Base-by-base conservation (phyloP, 2,888 invertebrate species). In the Vesta saturnalis region DNA sequence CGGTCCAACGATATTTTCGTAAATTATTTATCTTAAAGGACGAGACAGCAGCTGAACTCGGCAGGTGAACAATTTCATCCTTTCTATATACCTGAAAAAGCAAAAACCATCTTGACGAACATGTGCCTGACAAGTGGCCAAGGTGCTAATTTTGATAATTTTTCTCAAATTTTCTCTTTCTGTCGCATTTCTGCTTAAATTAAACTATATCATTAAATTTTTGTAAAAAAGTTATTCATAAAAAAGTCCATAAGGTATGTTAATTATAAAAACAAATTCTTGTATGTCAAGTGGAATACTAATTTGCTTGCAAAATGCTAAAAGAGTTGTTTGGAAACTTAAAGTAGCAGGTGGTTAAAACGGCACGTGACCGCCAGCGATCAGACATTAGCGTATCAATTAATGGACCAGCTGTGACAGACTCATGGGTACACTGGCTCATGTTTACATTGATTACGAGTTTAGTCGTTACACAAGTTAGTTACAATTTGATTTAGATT, bases 401-500 rank as follows among this genome's bases (percentile, higher is more conserved):
- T 79, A 80, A 78, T 80, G 79, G 77, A 79, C 80, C 80, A 77
- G 83, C 85, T 82, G 81, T 78, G 79, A 74, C 80, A 83, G 83
- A 84, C 82, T 84, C 84, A 81, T 83, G 81, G 56, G 79, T 82
- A 79, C 79, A 78, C 82, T 82, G 83, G 83, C 83, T 80, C 80
- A 82, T 77, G 77, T 73, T 74, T 74, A 73, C 69, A 73, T 69
- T 64, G 47, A 71, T 69, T 74, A 74, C 63, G 60, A 43, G 64
- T 56, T 68, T 68, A 67, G 59, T 52, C 59, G 57, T 63, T 63
- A 57, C 57, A 64, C 64, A 52, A 59, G 18, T 57, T 47, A 35
- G 63, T 47, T 62, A 62, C 56, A 57, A 63, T 63, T 63, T 63
- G 47, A 47, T 60, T 47, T 60, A 56, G 47, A 60, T 1, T 47